phyloP scores from a whole-genome alignment of 2,797 vertebrate genomes.

The Clamator glandarius region DNA sequence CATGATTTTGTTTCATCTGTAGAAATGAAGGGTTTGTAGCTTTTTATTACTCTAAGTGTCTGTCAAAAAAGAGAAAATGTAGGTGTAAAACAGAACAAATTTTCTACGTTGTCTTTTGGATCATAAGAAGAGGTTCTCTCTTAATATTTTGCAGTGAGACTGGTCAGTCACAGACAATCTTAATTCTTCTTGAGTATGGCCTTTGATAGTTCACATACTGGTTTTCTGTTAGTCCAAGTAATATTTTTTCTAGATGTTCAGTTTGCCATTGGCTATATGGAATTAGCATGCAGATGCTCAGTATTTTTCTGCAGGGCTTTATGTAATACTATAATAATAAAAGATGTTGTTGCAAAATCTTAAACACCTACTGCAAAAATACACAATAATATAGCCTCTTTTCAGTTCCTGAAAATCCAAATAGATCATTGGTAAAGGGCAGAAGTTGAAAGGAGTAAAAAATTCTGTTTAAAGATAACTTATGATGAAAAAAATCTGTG shows the following conservation, averaged over 20 bases:
- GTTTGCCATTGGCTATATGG: background rate
- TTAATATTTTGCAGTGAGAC: background rate
- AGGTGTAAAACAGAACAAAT: background rate
- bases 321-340: background rate
- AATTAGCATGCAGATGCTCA: background rate
- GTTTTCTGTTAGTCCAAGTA: background rate
- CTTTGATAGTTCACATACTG: background rate
- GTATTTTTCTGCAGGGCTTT: background rate
- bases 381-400: background rate
- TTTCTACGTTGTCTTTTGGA: background rate
- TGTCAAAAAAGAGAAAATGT: background rate
- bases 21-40: background rate
- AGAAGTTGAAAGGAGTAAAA: background rate
- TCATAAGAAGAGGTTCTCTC: background rate
- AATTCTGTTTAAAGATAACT: background rate
- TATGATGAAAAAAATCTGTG: background rate
- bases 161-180: background rate
- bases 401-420: background rate
- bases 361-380: background rate
- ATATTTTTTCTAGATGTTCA: background rate
- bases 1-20: background rate
- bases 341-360: background rate
- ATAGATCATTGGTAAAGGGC: background rate
- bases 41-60: background rate
- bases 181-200: background rate